Evolutionary conservation across 2,888 invertebrate genomes (phyloP), one percentile per base, ranked within the genome.

Genomic region (Yponomeuta plumbellus): DNA sequence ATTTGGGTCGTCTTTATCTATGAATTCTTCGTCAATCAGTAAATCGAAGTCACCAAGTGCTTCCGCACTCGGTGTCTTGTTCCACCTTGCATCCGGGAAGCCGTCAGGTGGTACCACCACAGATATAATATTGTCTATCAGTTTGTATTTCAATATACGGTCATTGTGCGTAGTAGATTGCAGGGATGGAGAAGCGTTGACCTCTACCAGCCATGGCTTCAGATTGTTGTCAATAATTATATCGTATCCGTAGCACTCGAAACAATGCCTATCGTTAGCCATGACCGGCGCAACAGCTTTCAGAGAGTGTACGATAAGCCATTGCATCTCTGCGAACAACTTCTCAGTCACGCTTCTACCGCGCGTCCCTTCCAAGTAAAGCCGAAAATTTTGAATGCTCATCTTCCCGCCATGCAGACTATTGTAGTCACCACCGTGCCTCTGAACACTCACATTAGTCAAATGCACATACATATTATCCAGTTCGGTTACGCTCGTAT

Each of bases 401-500:
- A 98, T 94, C 89, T 99, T 99, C 0, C 98, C 98, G 11, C 98
- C 98, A 78, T 98, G 98, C 65, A 97, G 93, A 70, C 94, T 95
- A 83, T 99, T 99, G 82, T 98, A 99, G 80, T 98, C 98, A 40
- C 96, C 96, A 72, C 98, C 98, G 80, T 98, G 97, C 84, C 98
- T 98, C 86, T 99, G 99, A 17, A 99, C 97, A 68, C 98, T 98
- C 5, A 98, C 98, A 81, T 99, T 99, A 13, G 98, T 98, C 66
- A 98, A 92, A 91, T 98, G 98, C 66, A 98, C 96, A 78, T 97
- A 98, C 94, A 97, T 96, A 81, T 96, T 98, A 83, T 97, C 97
- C 73, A 96, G 86, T 82, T 97, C 97, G 59, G 95, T 95, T 57
- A 96, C 95, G 82, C 95, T 97, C 2, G 96, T 96, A 80, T 97